Percentiles rank a stretch among this genome's conserved stretches.
These are phyloP conservation scores for Drosophila tripunctata DNA, from an alignment of 2,888 invertebrate species.

Conservation along the genomic window DNA sequence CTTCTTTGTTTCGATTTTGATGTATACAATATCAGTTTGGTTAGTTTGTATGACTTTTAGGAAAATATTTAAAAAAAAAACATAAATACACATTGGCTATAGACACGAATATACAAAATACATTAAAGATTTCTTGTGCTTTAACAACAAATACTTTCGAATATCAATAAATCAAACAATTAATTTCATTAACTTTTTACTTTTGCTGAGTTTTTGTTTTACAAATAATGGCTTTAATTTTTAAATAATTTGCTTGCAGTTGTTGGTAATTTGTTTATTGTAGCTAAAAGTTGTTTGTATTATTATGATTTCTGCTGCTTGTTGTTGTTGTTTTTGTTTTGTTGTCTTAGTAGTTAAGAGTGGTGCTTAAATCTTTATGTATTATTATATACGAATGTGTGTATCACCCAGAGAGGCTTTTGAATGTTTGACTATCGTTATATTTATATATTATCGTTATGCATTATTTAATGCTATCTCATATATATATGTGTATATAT, in stretches of 20 bases:
- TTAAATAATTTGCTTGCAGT: neutral
- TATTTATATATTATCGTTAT: slow-evolving; percentile 40
- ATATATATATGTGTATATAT: no score
- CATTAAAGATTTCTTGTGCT: no score
- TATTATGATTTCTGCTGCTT: neutral
- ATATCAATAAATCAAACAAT: slow-evolving; percentile 1
- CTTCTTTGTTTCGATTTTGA: slow-evolving; percentile 29
- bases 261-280: slow-evolving; percentile 4
- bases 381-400: slow-evolving; percentile 34
- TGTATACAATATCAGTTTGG: slow-evolving; percentile 17
- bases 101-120: slow-evolving; percentile 53
- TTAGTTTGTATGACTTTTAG: slow-evolving; percentile 3
- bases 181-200: slow-evolving; percentile 14
- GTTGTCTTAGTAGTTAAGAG: slow-evolving; percentile 20
- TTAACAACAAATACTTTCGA: no score
- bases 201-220: slow-evolving; percentile 17
- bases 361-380: slow-evolving; percentile 20
- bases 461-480: slow-evolving; percentile 39
- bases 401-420: slow-evolving; percentile 58
- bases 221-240: slow-evolving; percentile 1
- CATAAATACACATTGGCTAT: slow-evolving; percentile 32
- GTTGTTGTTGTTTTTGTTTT: slow-evolving; percentile 12
- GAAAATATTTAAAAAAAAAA: slow-evolving; percentile 15
- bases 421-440: slow-evolving; percentile 36
- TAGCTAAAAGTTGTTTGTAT: slow-evolving; percentile 22